phyloP scores from a whole-genome alignment of 2,113 vertebrate species.

The Platichthys flesus region DNA sequence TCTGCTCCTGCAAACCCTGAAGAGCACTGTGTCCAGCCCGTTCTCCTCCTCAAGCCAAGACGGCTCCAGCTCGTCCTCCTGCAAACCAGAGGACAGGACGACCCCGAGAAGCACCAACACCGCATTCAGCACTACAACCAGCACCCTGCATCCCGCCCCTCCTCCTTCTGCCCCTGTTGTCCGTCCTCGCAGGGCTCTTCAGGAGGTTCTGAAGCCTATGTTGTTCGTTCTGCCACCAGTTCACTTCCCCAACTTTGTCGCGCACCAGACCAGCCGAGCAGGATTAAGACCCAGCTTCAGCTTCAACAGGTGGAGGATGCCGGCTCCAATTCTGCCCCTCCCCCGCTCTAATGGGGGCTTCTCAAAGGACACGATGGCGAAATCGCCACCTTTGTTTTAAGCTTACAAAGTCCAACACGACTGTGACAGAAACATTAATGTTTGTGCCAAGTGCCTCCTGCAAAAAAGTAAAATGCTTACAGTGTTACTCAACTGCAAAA shows the following conservation, averaged over 20 bases:
- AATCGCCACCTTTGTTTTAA: slow-evolving; percentile 68
- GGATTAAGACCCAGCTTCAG: slow-evolving; percentile 1
- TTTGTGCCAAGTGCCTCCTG: neutral
- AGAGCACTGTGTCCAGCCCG: slow-evolving; percentile 7
- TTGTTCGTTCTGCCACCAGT: slow-evolving; percentile 81
- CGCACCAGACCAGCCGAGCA: neutral
- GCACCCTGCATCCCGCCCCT: neutral
- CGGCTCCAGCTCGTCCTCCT: slow-evolving; percentile 1
- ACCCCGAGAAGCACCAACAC: neutral
- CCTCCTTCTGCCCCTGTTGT: neutral
- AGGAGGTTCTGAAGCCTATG: slow-evolving; percentile 73
- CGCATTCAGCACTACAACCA: neutral
- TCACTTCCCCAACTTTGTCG: slow-evolving; percentile 57
- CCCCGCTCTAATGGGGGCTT: slow-evolving; percentile 11
- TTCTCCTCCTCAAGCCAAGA: slow-evolving; percentile 17
- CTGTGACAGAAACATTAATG: slow-evolving; percentile 1
- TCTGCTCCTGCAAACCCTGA: slow-evolving; percentile 13
- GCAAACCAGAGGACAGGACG: slow-evolving; percentile 8
- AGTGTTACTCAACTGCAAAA: slow-evolving; percentile 22
- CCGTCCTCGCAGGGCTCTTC: slow-evolving; percentile 21
- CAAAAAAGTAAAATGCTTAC: slow-evolving; percentile 20
- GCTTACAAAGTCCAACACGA: neutral
- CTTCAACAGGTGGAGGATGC: slow-evolving; percentile 41
- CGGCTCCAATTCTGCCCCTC: neutral
- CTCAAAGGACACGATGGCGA: slow-evolving; percentile 53